A percentile compares a stretch with the other conserved stretches of the same genome.
These are phyloP conservation scores for Cetonia aurata DNA, from an alignment of 2,888 invertebrate genomes.

Conservation along the genomic window DNA sequence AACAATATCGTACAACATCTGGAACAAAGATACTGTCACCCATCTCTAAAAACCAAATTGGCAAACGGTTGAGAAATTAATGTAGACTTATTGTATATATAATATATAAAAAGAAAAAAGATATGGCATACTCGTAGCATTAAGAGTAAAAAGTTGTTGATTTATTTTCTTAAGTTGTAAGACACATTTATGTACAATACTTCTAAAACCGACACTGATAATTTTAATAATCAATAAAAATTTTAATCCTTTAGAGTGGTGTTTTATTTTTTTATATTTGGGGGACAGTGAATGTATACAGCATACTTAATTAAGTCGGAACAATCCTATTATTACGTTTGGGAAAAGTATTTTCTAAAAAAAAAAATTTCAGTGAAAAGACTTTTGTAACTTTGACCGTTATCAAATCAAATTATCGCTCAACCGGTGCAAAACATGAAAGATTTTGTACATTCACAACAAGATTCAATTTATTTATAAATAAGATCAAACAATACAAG, in stretches of 20 bases:
- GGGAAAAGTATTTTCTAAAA: too few species aligned
- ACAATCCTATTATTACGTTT: too few species aligned
- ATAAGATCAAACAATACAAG: too few species aligned
- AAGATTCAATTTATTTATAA: too few species aligned
- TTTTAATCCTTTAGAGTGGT: slow-evolving; percentile 41
- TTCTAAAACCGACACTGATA: slow-evolving; percentile 63
- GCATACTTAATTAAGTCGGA: too few species aligned
- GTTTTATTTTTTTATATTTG: slow-evolving; percentile 30
- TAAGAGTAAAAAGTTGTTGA: slow-evolving; percentile 55
- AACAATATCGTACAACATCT: slow-evolving; percentile 49
- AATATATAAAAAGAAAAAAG: slow-evolving; percentile 47
- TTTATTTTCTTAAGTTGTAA: slow-evolving; percentile 60
- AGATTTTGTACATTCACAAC: too few species aligned
- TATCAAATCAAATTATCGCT: too few species aligned
- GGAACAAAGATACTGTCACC: slow-evolving; percentile 33
- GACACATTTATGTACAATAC: slow-evolving; percentile 62
- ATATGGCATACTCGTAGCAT: slow-evolving; percentile 57
- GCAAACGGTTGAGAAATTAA: slow-evolving; percentile 50
- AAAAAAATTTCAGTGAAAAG: too few species aligned
- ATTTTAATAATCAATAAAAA: slow-evolving; percentile 64
- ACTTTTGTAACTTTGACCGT: too few species aligned
- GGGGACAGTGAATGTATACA: too few species aligned
- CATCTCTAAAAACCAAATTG: slow-evolving; percentile 49
- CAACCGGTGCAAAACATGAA: too few species aligned
- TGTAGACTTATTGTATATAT: slow-evolving; percentile 64